Evolutionary conservation across 2,797 vertebrate species (phyloP).

Genomic region (Muscicapa striata): DNA sequence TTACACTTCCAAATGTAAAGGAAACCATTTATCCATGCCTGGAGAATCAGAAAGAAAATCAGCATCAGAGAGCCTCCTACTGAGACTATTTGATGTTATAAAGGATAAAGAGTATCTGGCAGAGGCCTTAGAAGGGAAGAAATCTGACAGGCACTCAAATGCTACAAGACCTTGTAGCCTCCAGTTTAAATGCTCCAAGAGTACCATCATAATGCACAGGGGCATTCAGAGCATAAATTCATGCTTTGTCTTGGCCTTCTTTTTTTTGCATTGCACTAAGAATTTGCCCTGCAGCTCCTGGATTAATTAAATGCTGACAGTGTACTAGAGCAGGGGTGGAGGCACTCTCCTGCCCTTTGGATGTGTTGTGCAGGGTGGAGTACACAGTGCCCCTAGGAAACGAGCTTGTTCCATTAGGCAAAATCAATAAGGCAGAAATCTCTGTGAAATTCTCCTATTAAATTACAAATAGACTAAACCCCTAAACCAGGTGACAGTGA

Average conservation of each 20-base stretch:
- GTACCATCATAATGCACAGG: neutral
- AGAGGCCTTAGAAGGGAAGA: neutral
- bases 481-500: neutral
- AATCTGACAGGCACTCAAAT: conserved; percentile 23
- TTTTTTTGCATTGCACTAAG: neutral
- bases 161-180: neutral
- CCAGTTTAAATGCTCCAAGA: neutral
- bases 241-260: conserved; percentile 51
- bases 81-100: conserved; percentile 10
- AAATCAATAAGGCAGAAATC: conserved; percentile 68
- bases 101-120: conserved; percentile 39
- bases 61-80: conserved; percentile 16
- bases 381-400: conserved; percentile 47
- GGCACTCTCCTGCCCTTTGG: neutral
- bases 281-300: conserved; percentile 55
- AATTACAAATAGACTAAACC: conserved; percentile 26
- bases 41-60: conserved; percentile 25
- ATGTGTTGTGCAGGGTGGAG: neutral
- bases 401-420: conserved; percentile 54
- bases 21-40: neutral
- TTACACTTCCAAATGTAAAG: neutral
- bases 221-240: conserved; percentile 51
- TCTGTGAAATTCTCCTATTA: conserved; percentile 53
- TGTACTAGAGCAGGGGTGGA: neutral
- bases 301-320: conserved; percentile 72